A percentile compares a stretch with the other conserved stretches of the same genome.
phyloP scores from a whole-genome alignment of 1,140 invertebrate genomes.

The Daktulosphaira vitifoliae region DNA sequence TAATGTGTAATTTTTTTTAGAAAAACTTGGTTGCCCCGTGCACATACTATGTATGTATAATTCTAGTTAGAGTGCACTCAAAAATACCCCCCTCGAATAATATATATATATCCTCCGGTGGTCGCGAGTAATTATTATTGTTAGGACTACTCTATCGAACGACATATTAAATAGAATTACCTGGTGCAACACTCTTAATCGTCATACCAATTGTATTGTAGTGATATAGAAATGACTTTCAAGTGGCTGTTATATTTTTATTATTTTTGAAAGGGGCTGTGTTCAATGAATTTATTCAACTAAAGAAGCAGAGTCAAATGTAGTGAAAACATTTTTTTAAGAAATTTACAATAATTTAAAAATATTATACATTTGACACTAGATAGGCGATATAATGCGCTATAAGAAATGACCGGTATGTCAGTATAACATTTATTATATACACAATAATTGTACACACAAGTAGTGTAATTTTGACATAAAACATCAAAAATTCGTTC shows the following conservation, averaged over 20 bases:
- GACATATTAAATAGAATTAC: slow-evolving; percentile 25
- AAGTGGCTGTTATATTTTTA: slow-evolving; percentile 27
- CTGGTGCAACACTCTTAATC: slow-evolving; percentile 27
- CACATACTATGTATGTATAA: background rate
- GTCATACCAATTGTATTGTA: slow-evolving; percentile 16
- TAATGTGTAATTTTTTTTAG: background rate
- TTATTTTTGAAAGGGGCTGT: slow-evolving; percentile 3
- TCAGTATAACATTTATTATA: too few relatives aligned
- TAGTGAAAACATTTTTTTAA: too few relatives aligned
- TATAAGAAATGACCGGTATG: too few relatives aligned
- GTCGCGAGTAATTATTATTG: slow-evolving; percentile 31
- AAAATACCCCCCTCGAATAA: slow-evolving; percentile 29
- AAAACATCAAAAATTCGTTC: too few relatives aligned
- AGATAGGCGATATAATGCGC: too few relatives aligned
- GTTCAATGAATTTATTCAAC: slow-evolving; percentile 26
- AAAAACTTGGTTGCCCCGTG: slow-evolving; percentile 23
- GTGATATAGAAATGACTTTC: slow-evolving; percentile 31
- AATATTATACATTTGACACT: too few relatives aligned
- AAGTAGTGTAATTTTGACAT: too few relatives aligned
- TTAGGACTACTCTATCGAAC: slow-evolving; percentile 14
- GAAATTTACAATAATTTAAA: too few relatives aligned
- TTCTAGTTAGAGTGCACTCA: slow-evolving; percentile 19
- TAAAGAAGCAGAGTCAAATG: background rate
- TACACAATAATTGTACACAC: too few relatives aligned
- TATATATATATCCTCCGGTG: slow-evolving; percentile 23